Evolutionary conservation across 1,140 invertebrate species (phyloP), one percentile per base, ranked within the genome.

Genomic region (Venturia canescens): DNA sequence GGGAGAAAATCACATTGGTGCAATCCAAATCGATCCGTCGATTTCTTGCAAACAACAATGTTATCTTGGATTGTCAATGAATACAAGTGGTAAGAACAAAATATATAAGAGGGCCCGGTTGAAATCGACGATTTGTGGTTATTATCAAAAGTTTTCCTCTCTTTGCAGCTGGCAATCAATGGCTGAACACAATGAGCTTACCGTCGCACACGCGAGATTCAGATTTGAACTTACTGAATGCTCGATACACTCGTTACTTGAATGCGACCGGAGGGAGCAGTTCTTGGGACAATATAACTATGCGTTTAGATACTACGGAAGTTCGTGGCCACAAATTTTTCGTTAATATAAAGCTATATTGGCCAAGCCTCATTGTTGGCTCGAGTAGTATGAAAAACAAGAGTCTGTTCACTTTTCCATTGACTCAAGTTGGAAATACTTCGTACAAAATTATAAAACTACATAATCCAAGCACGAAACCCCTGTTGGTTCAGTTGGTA

Each of bases 381-480:
- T 89, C 91, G 48, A 84, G 66, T 74, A 84, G 82, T 74, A 83
- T 82, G 82, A 91, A 87, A 78, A 93, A 93, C 84, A 90, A 90
- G 81, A 91, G 91, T 72, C 87, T 92, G 53, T 88, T 97, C 78
- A 92, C 92, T 78, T 97, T 97, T 92, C 96, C 97, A 13, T 88
- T 97, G 34, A 97, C 96, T 7, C 96, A 97, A 91, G 94, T 97
- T 80, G 95, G 96, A 69, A 97, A 97, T 89, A 93, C 93, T 48
- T 94, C 96, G n/a, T 94, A 95, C 79, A 90, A 92, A 81, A 93
- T 93, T 72, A 88, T 96, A 53, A 93, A 92, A 50, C 85, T 96
- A 44, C 86, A 91, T 79, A 96, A 96, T 91, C 95, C 95, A 53
- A 93, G 93, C 34, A 91, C 91, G 84, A 92, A 91, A 87, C 92